Conservation (phyloP, 2,797 vertebrate genomes). For the Odontamblyopus rebecca region DNA sequence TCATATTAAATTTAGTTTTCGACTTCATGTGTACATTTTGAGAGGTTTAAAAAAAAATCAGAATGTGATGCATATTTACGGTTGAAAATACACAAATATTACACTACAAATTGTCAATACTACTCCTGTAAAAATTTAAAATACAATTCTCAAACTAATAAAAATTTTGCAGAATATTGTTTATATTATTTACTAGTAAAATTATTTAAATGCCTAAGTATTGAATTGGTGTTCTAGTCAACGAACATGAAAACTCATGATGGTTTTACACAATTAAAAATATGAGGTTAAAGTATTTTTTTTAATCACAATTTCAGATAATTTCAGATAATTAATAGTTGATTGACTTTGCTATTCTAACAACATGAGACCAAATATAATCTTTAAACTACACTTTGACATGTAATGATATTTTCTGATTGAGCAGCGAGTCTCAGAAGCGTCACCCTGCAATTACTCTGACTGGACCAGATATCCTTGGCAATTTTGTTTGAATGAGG, state of each 20-base stretch:
- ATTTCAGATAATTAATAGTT: not conserved
- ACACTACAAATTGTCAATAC: not conserved
- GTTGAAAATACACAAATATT: not conserved
- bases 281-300: too few species aligned
- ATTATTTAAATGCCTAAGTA: too few species aligned
- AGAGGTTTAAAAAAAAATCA: too few species aligned
- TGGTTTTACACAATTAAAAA: not conserved
- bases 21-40: too few species aligned
- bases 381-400: conserved; percentile 14
- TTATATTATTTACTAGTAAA: too few species aligned
- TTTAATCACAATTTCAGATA: not conserved
- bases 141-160: too few species aligned
- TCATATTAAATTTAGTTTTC: too few species aligned
- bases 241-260: too few species aligned
- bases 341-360: not conserved
- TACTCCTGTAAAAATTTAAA: too few species aligned
- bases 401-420: conserved; percentile 40
- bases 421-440: conserved; percentile 38
- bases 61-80: not conserved
- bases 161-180: too few species aligned
- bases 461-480: conserved; percentile 37
- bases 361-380: not conserved
- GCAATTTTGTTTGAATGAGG: conserved; percentile 41
- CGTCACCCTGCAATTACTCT: conserved; percentile 42
- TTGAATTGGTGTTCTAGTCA: too few species aligned